Percentiles rank a stretch among this genome's conserved stretches.
phyloP scores from a whole-genome alignment of 2,888 invertebrate genomes.

The Timandra comae region DNA sequence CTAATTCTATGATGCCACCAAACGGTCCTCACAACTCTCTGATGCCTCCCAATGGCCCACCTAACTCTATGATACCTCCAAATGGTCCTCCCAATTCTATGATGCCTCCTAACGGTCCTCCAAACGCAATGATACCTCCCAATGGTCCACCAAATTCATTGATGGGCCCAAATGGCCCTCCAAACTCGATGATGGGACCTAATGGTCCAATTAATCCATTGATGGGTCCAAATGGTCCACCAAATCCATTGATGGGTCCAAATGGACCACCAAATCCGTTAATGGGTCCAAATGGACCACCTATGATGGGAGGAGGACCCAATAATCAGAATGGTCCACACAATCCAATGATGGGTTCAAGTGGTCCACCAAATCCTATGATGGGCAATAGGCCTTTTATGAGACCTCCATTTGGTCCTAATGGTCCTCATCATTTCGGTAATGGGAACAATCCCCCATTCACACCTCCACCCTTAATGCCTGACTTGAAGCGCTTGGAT shows the following conservation, averaged over 20 bases:
- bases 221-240: constrained; percentile 40
- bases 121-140: constrained; percentile 48
- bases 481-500: constrained; percentile 6
- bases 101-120: constrained; percentile 31
- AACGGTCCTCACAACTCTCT: constrained; percentile 45
- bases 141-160: constrained; percentile 48
- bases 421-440: constrained; percentile 28
- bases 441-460: constrained; percentile 40
- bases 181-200: constrained; percentile 17
- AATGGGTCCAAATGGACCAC: constrained; percentile 25
- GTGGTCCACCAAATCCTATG: constrained; percentile 32
- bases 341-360: constrained; percentile 46
- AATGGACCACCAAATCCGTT: constrained; percentile 29
- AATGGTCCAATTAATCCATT: constrained; percentile 38
- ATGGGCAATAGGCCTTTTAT: constrained; percentile 35
- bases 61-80: constrained; percentile 40
- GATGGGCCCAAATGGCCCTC: constrained; percentile 37
- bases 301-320: constrained; percentile 24
- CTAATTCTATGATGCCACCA: constrained; percentile 28
- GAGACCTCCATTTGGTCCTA: constrained; percentile 23
- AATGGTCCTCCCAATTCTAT: constrained; percentile 31
- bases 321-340: constrained; percentile 41
- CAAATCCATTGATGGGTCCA: constrained; percentile 28
- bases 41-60: constrained; percentile 16
- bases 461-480: constrained; percentile 34